Base-by-base conservation (phyloP, 2,113 vertebrate genomes). In the Neolamprologus variostigma region DNA sequence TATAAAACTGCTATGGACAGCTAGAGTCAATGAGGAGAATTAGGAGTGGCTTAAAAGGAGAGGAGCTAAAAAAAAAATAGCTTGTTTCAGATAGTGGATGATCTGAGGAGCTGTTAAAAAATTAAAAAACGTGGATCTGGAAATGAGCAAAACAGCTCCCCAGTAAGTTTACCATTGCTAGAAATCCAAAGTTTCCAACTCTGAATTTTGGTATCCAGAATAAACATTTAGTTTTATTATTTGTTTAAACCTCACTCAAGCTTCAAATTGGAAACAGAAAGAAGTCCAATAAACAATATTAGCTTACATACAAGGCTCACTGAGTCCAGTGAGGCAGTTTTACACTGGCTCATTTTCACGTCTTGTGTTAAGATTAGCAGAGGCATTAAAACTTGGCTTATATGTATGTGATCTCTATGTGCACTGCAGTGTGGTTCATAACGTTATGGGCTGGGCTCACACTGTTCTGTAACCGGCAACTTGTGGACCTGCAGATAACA, bases 401-500 rank as follows among this genome's bases (percentile, higher is more conserved):
- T 26, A 73, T 17, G 8, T 35, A 23, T 28, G 19, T 6, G 19
- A 5, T 26, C 12, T 55, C 17, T 51, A 8, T 21, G 4, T 21
- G 37, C 37, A 42, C 37, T 66, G 35, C 5, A 4, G 7, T 14
- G 17, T 33, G 63, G 79, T 17, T 73, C 14, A 35, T 42, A 33
- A 19, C 6, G 5, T 35, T 81, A 91, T 90, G 88, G 83, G 35
- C 31, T 13, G 50, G 66, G 37, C 28, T 68, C 89, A 81, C 82
- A 5, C 31, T 51, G 53, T 2, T 26, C 4, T 54, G 13, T 50
- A 37, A 53, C 8, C 7, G 66, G 55, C 68, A 87, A 33, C 86
- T 79, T 55, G 26, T 84, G 83, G 89, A 47, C 84, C 63, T 80
- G 66, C 82, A 89, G 93, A 93, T 92, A 92, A 42, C 61, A 84